phyloP scores from a whole-genome alignment of 2,113 vertebrate species.

The Gnathonemus longibarbis region DNA sequence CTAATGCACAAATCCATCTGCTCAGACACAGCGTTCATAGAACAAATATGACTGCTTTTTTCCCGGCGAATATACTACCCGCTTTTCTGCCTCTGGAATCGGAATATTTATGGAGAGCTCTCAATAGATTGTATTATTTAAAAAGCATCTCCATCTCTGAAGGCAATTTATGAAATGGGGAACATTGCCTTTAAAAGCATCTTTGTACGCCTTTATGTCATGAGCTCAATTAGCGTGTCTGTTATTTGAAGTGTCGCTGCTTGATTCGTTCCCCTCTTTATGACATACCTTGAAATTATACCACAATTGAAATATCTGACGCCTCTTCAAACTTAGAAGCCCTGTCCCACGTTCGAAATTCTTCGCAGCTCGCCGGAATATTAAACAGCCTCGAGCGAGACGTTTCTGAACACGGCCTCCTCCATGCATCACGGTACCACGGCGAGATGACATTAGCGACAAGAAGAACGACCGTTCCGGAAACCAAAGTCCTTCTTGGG shows the following conservation, averaged over 20 bases:
- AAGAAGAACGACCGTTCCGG: slow-evolving; percentile 25
- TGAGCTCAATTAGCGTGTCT: slow-evolving; percentile 54
- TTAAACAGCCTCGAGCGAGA: background rate
- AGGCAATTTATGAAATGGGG: slow-evolving; percentile 57
- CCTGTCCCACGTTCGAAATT: slow-evolving; percentile 10
- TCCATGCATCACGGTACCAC: slow-evolving; percentile 34
- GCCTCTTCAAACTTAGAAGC: slow-evolving; percentile 45
- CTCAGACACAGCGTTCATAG: background rate
- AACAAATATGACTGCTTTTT: slow-evolving; percentile 49
- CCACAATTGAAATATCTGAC: slow-evolving; percentile 40
- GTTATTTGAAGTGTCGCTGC: slow-evolving; percentile 38
- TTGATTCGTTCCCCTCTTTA: slow-evolving; percentile 49
- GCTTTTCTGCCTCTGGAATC: slow-evolving; percentile 49
- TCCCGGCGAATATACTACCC: slow-evolving; percentile 40
- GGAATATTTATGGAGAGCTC: slow-evolving; percentile 57
- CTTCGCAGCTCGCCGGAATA: background rate
- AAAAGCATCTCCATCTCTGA: slow-evolving; percentile 56
- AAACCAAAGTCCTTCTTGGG: slow-evolving; percentile 24
- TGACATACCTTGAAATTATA: slow-evolving; percentile 43
- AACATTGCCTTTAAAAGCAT: slow-evolving; percentile 56
- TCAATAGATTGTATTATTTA: slow-evolving; percentile 65
- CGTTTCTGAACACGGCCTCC: slow-evolving; percentile 15
- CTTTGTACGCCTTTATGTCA: slow-evolving; percentile 43
- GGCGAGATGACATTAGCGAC: slow-evolving; percentile 27
- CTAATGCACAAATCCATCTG: slow-evolving; percentile 10